Conservation (phyloP, 2,797 vertebrate genomes). For the Macroramphosus scolopax region DNA sequence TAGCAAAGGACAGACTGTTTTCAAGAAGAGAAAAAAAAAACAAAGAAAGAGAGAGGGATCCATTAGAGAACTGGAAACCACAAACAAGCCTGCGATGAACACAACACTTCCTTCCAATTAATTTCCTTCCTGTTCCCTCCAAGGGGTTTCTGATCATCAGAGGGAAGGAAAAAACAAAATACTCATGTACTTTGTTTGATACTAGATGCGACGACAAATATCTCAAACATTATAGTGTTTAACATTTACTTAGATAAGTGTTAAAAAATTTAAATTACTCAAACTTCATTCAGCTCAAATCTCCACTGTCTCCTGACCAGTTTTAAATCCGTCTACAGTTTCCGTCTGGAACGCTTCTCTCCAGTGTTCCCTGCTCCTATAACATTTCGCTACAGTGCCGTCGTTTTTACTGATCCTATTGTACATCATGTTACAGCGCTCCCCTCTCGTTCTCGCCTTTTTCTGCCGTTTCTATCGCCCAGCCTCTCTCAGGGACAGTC, state of each 20-base stretch:
- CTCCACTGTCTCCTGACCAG: constrained; percentile 13
- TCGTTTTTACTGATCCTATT: constrained; percentile 35
- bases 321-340: constrained; percentile 48
- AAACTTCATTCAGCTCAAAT: constrained; percentile 22
- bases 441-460: constrained; percentile 37
- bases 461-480: constrained; percentile 24
- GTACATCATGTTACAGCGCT: constrained; percentile 44
- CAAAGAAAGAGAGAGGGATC: constrained; percentile 29
- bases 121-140: constrained; percentile 23
- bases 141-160: constrained; percentile 15
- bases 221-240: background rate
- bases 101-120: constrained; percentile 45
- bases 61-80: constrained; percentile 52
- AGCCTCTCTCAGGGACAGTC: constrained; percentile 46
- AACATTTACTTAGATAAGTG: no score
- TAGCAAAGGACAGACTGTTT: constrained; percentile 57
- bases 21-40: no score
- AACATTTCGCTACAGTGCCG: constrained; percentile 34
- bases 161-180: constrained; percentile 7
- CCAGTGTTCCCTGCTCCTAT: constrained; percentile 40
- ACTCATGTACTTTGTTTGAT: background rate
- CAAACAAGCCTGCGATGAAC: no score
- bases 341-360: constrained; percentile 46
- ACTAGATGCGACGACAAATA: background rate
- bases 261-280: no score